Evolutionary conservation across 2,113 vertebrate species (phyloP).

Genomic region (Platichthys stellatus): DNA sequence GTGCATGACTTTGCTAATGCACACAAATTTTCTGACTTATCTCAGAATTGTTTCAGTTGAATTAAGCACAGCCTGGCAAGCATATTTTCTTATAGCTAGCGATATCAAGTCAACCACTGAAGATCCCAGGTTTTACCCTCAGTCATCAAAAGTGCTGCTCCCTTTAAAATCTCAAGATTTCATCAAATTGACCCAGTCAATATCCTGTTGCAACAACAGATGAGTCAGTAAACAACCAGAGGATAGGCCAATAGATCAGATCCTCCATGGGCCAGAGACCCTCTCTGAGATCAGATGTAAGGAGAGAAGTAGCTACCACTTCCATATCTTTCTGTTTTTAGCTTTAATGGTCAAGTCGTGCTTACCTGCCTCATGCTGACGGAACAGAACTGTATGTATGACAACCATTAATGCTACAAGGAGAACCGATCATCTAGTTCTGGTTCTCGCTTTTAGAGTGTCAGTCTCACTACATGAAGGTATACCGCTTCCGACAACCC

Average conservation of each 20-base stretch:
- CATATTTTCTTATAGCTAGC: neutral
- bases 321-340: too few relatives aligned
- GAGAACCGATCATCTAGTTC: neutral
- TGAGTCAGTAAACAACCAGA: too few relatives aligned
- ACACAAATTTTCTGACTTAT: neutral
- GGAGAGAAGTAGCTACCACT: too few relatives aligned
- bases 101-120: neutral
- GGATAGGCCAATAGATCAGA: too few relatives aligned
- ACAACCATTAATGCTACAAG: neutral
- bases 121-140: neutral
- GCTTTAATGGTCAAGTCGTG: too few relatives aligned
- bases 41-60: neutral
- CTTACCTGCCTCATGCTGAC: too few relatives aligned
- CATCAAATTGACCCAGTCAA: neutral
- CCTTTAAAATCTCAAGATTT: neutral
- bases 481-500: conserved; percentile 7
- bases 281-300: too few relatives aligned
- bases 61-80: neutral
- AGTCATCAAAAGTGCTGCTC: neutral
- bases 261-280: too few relatives aligned
- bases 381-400: too few relatives aligned
- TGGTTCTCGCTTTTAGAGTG: neutral
- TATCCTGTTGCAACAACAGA: neutral
- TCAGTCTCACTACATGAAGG: neutral
- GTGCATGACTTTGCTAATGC: neutral